Evolutionary conservation across 92 coral and sea anemone species (phyloP).

Genomic region (Zoanthus gigantus): DNA sequence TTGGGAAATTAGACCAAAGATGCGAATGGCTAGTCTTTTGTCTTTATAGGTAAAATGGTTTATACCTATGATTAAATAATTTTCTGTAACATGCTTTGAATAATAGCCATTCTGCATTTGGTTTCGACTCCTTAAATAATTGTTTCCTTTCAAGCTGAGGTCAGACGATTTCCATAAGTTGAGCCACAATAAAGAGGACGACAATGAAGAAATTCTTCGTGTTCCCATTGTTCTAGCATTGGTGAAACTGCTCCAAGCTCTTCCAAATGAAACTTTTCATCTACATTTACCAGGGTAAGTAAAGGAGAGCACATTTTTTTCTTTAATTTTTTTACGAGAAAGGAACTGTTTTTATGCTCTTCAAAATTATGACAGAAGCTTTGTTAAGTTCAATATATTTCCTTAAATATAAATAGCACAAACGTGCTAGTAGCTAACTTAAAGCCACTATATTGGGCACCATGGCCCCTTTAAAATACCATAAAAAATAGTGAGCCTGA

Average conservation of each 20-base stretch:
- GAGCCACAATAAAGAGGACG: constrained; percentile 79
- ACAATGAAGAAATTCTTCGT: constrained; percentile 85
- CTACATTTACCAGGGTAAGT: constrained; percentile 93
- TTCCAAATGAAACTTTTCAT: constrained; percentile 91
- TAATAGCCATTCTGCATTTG: background rate
- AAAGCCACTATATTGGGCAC: no score
- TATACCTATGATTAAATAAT: no score
- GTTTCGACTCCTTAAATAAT: background rate
- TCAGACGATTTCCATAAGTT: constrained; percentile 75
- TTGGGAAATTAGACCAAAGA: no score
- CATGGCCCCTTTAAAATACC: no score
- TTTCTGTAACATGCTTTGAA: no score
- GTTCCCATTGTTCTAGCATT: constrained; percentile 93
- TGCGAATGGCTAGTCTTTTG: no score
- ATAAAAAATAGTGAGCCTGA: no score
- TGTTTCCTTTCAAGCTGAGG: constrained; percentile 31
- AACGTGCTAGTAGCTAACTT: no score
- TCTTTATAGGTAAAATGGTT: no score
- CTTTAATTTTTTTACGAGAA: background rate
- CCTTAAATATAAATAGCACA: no score
- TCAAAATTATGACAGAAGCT: background rate
- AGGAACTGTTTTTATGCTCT: background rate
- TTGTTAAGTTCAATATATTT: no score
- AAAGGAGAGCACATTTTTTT: no score
- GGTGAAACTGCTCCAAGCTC: constrained; percentile 87